These are phyloP conservation scores for Nothobranchius kuhntae DNA, from an alignment of 2,113 vertebrate genomes.

Conservation along the genomic window DNA sequence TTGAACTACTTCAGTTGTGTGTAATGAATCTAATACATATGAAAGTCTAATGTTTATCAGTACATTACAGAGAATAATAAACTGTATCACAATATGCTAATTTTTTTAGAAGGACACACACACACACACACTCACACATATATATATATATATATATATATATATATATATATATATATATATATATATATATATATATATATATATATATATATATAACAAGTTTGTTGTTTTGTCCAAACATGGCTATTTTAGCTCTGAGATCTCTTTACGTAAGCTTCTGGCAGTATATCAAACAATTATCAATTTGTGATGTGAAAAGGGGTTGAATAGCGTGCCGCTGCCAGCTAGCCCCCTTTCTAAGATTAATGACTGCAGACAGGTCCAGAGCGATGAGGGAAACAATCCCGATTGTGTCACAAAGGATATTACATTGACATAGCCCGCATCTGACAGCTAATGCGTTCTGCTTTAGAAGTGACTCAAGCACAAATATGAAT, in stretches of 20 bases:
- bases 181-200: no score
- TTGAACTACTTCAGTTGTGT: no score
- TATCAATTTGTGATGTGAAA: slow-evolving; percentile 73
- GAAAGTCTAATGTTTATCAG: no score
- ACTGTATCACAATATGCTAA: no score
- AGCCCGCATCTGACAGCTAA: slow-evolving; percentile 75
- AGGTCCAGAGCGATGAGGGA: slow-evolving; percentile 75
- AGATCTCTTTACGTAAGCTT: slow-evolving; percentile 44
- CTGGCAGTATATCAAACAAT: slow-evolving; percentile 65
- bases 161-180: no score
- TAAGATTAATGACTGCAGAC: slow-evolving; percentile 81
- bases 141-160: no score
- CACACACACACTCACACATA: no score
- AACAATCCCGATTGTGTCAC: slow-evolving; percentile 81
- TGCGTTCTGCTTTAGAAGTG: slow-evolving; percentile 73
- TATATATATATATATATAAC: background rate
- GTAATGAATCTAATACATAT: no score
- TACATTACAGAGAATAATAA: no score
- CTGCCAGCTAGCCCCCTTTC: slow-evolving; percentile 61
- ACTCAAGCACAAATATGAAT: slow-evolving; percentile 58
- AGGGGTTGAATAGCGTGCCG: slow-evolving; percentile 66
- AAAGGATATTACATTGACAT: slow-evolving; percentile 81
- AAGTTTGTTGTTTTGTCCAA: slow-evolving; percentile 4
- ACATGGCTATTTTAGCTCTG: slow-evolving; percentile 26
- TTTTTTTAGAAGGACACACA: no score